Evolutionary conservation across 2,797 vertebrate genomes (phyloP).

Genomic region (Rhyacichthys aspro): DNA sequence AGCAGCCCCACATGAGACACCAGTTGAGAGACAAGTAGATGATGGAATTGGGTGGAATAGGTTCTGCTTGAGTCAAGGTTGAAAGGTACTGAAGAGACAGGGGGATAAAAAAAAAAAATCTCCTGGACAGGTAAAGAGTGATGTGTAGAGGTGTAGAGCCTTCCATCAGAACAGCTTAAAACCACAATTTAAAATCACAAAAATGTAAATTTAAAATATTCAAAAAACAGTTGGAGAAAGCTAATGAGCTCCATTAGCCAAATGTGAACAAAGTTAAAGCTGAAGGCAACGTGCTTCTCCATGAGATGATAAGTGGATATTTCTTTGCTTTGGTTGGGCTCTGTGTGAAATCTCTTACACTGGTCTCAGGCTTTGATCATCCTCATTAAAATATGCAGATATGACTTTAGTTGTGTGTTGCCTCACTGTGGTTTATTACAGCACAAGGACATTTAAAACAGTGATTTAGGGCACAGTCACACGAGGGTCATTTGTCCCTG

Average conservation of each 20-base stretch:
- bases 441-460: conserved; percentile 10
- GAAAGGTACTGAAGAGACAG: conserved; percentile 17
- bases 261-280: conserved; percentile 3
- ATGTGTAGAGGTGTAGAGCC: background rate
- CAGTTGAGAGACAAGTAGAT: conserved; percentile 42
- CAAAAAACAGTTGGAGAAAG: conserved; percentile 4
- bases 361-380: background rate
- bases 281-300: conserved; percentile 10
- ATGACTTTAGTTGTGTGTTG: conserved; percentile 5
- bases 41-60: conserved; percentile 11
- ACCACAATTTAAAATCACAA: background rate
- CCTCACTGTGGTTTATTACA: background rate
- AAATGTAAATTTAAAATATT: background rate
- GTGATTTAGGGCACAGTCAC: background rate
- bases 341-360: conserved; percentile 1
- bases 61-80: conserved; percentile 8
- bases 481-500: no score
- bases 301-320: background rate
- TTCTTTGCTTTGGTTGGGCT: conserved; percentile 7
- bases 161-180: background rate
- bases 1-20: conserved; percentile 52
- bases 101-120: conserved; percentile 20
- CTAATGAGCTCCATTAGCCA: conserved; percentile 12
- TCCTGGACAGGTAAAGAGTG: conserved; percentile 5
- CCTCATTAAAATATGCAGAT: background rate